A percentile compares a stretch with the other conserved stretches of the same genome.
These are phyloP conservation scores for Stomorhina lunata DNA, from an alignment of 2,888 invertebrate species.

Conservation along the genomic window DNA sequence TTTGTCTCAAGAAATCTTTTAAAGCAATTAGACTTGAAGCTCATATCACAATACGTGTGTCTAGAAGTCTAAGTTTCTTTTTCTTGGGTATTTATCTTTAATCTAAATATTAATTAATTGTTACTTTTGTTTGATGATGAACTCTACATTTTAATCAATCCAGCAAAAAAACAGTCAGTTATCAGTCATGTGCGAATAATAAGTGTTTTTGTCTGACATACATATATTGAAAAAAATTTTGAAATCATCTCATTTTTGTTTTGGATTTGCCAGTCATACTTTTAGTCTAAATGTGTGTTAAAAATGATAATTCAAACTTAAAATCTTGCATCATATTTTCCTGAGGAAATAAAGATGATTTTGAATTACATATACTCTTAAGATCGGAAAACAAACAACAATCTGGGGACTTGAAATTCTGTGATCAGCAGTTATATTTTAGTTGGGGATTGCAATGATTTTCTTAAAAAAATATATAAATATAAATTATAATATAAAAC, in stretches of 20 bases:
- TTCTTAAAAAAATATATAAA: neutral
- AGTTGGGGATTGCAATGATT: neutral
- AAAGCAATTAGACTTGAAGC: neutral
- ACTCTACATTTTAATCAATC: neutral
- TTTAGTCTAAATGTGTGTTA: neutral
- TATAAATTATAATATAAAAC: no score
- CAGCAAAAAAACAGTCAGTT: neutral
- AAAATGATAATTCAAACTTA: conserved; percentile 40
- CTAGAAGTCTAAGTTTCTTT: neutral
- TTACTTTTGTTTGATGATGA: conserved; percentile 1
- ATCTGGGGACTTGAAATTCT: neutral
- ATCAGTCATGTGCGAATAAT: neutral
- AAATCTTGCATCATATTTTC: conserved; percentile 56
- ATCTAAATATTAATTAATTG: neutral
- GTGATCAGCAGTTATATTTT: neutral
- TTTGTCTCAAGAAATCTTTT: no score
- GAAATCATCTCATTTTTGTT: neutral
- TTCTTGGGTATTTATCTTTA: neutral
- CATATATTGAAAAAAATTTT: conserved; percentile 8
- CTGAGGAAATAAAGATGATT: neutral
- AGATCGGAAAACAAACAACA: neutral
- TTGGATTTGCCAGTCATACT: neutral
- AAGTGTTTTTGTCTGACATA: conserved; percentile 29
- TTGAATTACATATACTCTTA: neutral
- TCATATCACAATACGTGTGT: neutral